Percentiles rank a stretch among this genome's conserved stretches.
Evolutionary conservation across 1,140 invertebrate species (phyloP).

Genomic region (Drosophila tropicalis): DNA sequence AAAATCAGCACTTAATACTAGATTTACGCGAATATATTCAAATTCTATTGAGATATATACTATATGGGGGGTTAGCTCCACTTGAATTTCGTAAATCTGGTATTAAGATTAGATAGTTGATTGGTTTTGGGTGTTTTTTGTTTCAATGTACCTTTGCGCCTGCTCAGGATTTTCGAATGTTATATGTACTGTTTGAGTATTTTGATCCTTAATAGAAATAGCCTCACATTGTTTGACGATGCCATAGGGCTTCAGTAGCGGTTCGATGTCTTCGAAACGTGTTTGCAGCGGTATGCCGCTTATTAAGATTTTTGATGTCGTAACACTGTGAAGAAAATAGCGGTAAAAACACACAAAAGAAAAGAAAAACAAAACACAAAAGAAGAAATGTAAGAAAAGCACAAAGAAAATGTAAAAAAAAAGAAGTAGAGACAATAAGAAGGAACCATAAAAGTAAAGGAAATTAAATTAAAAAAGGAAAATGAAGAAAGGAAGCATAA

Average conservation of each 20-base stretch:
- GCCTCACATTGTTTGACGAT: constrained; percentile 93
- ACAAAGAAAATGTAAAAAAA: constrained; percentile 13
- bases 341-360: constrained; percentile 73
- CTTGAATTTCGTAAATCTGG: constrained; percentile 30
- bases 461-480: neutral
- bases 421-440: constrained; percentile 7
- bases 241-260: constrained; percentile 91
- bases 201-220: constrained; percentile 90
- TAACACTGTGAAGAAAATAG: constrained; percentile 86
- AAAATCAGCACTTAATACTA: constrained; percentile 10
- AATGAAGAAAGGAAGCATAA: no score
- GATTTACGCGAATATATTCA: neutral
- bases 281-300: constrained; percentile 92
- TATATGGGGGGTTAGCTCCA: neutral
- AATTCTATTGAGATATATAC: no score
- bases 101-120: constrained; percentile 32
- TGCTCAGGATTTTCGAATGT: constrained; percentile 94
- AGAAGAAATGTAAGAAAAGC: constrained; percentile 31
- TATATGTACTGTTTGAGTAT: constrained; percentile 91
- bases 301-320: constrained; percentile 91
- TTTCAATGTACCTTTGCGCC: constrained; percentile 92
- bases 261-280: constrained; percentile 93
- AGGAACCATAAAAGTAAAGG: constrained; percentile 8
- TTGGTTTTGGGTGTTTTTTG: constrained; percentile 20
- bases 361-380: constrained; percentile 39